Percentiles rank a stretch among this genome's conserved stretches.
These are phyloP conservation scores for Schizotus pectinicornis DNA, from an alignment of 2,888 invertebrate genomes.

Conservation along the genomic window DNA sequence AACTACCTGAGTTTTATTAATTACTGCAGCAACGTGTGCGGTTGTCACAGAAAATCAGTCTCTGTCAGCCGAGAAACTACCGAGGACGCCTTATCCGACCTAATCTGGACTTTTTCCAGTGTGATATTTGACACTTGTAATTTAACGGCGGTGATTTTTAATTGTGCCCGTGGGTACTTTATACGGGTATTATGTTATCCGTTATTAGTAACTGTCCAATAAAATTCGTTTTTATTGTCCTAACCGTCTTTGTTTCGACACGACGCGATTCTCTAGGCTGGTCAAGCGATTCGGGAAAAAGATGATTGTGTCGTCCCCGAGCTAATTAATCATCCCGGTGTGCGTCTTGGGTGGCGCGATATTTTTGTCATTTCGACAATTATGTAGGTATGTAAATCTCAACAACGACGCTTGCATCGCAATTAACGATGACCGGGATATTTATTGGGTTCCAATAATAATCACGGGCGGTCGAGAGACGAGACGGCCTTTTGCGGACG, in stretches of 20 bases:
- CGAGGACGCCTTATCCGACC: slow-evolving; percentile 43
- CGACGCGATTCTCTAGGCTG: background rate
- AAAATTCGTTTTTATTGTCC: background rate
- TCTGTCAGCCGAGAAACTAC: slow-evolving; percentile 46
- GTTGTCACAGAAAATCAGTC: slow-evolving; percentile 46
- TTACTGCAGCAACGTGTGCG: slow-evolving; percentile 49
- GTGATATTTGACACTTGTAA: slow-evolving; percentile 47
- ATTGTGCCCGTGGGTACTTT: slow-evolving; percentile 22
- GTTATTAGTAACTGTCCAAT: slow-evolving; percentile 3
- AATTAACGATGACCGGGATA: slow-evolving; percentile 31
- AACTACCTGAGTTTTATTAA: slow-evolving; percentile 52
- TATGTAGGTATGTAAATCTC: slow-evolving; percentile 36
- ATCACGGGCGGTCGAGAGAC: too few relatives aligned
- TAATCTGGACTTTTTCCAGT: slow-evolving; percentile 38
- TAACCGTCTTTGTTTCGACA: background rate
- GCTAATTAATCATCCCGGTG: slow-evolving; percentile 11
- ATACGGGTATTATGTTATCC: background rate
- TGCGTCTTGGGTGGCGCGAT: slow-evolving; percentile 31
- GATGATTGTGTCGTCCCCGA: background rate
- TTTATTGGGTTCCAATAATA: slow-evolving; percentile 28
- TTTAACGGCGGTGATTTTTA: slow-evolving; percentile 42
- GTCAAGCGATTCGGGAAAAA: slow-evolving; percentile 1
- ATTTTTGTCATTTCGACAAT: slow-evolving; percentile 33
- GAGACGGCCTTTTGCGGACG: too few relatives aligned
- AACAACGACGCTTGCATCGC: slow-evolving; percentile 28